Percentiles rank a stretch among this genome's conserved stretches.
phyloP scores from a whole-genome alignment of 2,888 invertebrate genomes.

The Balanococcus diminutus region DNA sequence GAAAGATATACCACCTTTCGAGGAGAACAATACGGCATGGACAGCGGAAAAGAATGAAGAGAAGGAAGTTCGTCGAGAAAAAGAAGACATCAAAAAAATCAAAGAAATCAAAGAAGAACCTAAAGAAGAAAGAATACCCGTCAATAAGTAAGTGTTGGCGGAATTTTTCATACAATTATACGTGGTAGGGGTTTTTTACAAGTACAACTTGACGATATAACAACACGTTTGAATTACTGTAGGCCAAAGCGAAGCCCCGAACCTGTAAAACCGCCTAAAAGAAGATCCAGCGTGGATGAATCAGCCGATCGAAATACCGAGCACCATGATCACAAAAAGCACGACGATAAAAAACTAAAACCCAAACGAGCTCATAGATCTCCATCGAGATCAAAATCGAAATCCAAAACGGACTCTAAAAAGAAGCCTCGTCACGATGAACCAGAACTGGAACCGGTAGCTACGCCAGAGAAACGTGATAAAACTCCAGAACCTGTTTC shows the following conservation, averaged over 20 bases:
- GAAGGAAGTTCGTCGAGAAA: constrained; percentile 5
- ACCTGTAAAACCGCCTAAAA: neutral
- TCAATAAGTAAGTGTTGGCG: neutral
- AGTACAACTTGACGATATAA: too few relatives aligned
- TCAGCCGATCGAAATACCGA: constrained; percentile 14
- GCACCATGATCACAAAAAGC: constrained; percentile 37
- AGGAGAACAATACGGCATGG: constrained; percentile 29
- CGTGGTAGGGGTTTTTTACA: too few relatives aligned
- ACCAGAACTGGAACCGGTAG: neutral
- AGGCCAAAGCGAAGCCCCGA: constrained; percentile 35
- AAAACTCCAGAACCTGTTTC: constrained; percentile 34
- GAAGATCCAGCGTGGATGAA: constrained; percentile 24
- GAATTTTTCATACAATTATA: too few relatives aligned
- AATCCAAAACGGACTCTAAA: neutral
- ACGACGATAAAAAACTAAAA: constrained; percentile 48
- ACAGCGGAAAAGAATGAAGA: constrained; percentile 33
- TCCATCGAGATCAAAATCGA: constrained; percentile 25
- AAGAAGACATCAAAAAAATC: constrained; percentile 24
- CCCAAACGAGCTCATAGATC: constrained; percentile 22
- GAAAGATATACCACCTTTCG: constrained; percentile 34
- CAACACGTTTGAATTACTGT: neutral
- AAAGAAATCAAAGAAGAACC: constrained; percentile 11
- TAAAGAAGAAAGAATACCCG: constrained; percentile 36
- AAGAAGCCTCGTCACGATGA: constrained; percentile 17
- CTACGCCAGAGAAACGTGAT: constrained; percentile 7